Conservation (phyloP, 1,140 invertebrate genomes). For the Protaetia brevitarsis region DNA sequence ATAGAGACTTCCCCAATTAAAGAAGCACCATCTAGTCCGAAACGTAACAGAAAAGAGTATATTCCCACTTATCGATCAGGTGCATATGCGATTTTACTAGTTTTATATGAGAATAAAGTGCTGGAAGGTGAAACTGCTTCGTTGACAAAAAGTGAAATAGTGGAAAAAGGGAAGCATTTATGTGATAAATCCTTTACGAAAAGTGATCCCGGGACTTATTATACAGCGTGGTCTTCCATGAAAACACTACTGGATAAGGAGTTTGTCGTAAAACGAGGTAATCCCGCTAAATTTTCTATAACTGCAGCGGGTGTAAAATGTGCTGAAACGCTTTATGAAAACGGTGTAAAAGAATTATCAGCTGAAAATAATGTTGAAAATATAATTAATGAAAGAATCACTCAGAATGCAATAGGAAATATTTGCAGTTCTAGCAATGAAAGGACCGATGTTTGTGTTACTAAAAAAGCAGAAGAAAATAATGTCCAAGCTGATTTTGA, state of each 20-base stretch:
- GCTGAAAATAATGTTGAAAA: slow-evolving; percentile 22
- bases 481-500: slow-evolving; percentile 17
- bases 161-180: slow-evolving; percentile 54
- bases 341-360: no score
- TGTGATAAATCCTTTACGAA: slow-evolving; percentile 63
- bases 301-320: slow-evolving; percentile 54
- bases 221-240: slow-evolving; percentile 72
- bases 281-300: slow-evolving; percentile 58
- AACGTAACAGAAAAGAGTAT: slow-evolving; percentile 46
- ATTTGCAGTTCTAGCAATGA: no score
- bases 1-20: background rate
- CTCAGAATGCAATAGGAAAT: background rate
- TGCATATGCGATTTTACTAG: slow-evolving; percentile 60
- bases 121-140: slow-evolving; percentile 46
- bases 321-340: no score
- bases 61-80: slow-evolving; percentile 56
- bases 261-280: slow-evolving; percentile 56
- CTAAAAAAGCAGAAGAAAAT: no score
- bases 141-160: slow-evolving; percentile 59
- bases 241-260: slow-evolving; percentile 60
- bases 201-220: slow-evolving; percentile 55
- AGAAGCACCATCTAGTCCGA: background rate
- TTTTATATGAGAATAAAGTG: slow-evolving; percentile 50
- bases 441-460: no score
- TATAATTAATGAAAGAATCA: background rate